Conservation (phyloP, 2,888 invertebrate species). For the Drosophila mulleri region DNA sequence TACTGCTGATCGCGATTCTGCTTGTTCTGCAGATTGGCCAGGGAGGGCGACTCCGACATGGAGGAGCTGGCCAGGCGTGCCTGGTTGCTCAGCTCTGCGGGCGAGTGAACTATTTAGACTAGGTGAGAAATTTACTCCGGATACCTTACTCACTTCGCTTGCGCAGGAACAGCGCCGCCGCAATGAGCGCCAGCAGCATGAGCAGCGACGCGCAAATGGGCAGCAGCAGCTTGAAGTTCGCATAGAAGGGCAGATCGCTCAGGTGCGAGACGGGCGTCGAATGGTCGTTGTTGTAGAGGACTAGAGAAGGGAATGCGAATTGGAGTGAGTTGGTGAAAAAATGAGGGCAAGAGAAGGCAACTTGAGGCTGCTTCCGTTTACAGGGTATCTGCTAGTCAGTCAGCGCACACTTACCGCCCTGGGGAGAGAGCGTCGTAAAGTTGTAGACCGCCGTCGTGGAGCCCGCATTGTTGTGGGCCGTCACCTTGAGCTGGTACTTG, state of each 20-base stretch:
- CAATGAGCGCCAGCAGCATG: constrained; percentile 88
- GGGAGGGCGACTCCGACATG: constrained; percentile 91
- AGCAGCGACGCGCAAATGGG: constrained; percentile 89
- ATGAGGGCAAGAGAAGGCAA: not conserved
- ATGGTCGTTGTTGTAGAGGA: constrained; percentile 88
- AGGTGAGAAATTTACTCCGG: fast-evolving
- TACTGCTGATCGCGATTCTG: constrained; percentile 92
- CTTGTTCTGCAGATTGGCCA: constrained; percentile 92
- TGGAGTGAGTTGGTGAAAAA: not conserved
- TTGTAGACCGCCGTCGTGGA: constrained; percentile 93
- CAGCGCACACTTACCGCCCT: constrained; percentile 88
- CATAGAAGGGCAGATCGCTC: constrained; percentile 88
- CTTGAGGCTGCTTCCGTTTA: too few species aligned
- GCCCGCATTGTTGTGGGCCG: constrained; percentile 95
- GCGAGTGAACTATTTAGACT: not conserved
- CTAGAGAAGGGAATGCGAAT: constrained; percentile 62
- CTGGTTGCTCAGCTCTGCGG: constrained; percentile 85
- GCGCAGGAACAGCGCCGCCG: constrained; percentile 89
- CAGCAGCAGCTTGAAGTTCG: constrained; percentile 87
- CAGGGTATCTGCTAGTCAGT: not conserved
- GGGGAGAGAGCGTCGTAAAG: constrained; percentile 92
- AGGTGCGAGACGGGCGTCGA: constrained; percentile 89
- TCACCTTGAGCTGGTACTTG: constrained; percentile 89
- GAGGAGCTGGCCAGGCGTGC: constrained; percentile 85
- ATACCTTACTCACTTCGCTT: constrained; percentile 88